A percentile compares a stretch with the other conserved stretches of the same genome.
Evolutionary conservation across 2,888 invertebrate species (phyloP).

Genomic region (Dolichopus griseipennis): DNA sequence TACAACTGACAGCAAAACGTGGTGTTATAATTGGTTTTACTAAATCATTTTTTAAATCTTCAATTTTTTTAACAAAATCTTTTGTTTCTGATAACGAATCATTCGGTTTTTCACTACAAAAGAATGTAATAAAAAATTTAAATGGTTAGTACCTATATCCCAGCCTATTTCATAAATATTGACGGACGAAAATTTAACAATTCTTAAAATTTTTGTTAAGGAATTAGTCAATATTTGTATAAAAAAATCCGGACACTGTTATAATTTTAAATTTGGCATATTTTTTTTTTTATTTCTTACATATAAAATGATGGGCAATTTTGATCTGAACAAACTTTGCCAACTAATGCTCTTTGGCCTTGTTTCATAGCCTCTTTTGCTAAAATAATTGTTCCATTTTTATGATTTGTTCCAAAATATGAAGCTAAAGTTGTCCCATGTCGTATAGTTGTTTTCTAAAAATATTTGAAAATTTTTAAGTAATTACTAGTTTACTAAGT

Average conservation of each 20-base stretch:
- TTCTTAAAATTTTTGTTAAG: no score
- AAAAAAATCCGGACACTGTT: no score
- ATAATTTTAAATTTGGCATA: no score
- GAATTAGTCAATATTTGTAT: no score
- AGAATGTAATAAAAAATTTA: no score
- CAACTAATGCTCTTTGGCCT: constrained; percentile 76
- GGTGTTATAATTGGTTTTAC: constrained; percentile 76
- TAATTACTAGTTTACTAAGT: no score
- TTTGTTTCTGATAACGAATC: constrained; percentile 55
- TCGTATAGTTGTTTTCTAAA: constrained; percentile 59
- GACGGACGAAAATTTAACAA: no score
- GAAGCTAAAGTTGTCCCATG: constrained; percentile 84
- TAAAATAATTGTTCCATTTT: constrained; percentile 59
- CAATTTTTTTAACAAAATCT: constrained; percentile 53
- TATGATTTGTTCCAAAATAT: constrained; percentile 75
- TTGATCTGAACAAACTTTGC: constrained; percentile 58
- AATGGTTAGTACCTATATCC: no score
- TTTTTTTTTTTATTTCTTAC: constrained; percentile 26
- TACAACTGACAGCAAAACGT: constrained; percentile 74
- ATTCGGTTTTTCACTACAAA: constrained; percentile 55
- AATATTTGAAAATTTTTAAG: no score
- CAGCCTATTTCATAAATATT: no score
- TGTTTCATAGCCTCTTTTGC: constrained; percentile 56
- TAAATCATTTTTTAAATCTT: constrained; percentile 48
- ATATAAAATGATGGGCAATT: constrained; percentile 38